Evolutionary conservation across 30 jellyfish, hydroid and myxozoan species (phyloP), one percentile per base, ranked within the genome.

Genomic region (Aurelia sp.): DNA sequence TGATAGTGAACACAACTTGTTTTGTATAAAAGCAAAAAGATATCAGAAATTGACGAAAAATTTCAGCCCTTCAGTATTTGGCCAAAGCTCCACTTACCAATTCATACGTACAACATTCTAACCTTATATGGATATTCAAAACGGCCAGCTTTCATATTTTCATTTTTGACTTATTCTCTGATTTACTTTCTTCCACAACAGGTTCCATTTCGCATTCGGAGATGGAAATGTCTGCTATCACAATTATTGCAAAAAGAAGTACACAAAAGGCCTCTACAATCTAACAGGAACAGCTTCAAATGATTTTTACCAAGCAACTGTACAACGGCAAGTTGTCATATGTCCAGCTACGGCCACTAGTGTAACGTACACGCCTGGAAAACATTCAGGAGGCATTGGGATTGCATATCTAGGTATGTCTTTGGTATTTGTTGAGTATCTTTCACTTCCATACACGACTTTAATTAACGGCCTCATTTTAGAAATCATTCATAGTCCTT

Each of bases 171-270:
- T 3, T 44, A 13, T 5, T 44, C 0, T 44, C 15, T 0, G 55
- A 7, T 2, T 31, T 21, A n/a, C 22, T 27, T 40, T 19, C 77
- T 19, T 71, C 31, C 58, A 44, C 41, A 35, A 53, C 55, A 78
- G 89, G 4, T 78, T 62, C 73, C 63, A 63, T 31, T 80, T 66
- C 30, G 12, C 74, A 47, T 80, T 80, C 60, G 90, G 90, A 3
- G 90, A 80, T 20, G 82, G 75, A n/a, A 22, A 75, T 3, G 31
- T 76, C 0, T 60, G 78, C 40, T 30, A 22, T 15, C 37, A 65
- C 50, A 80, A 80, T 63, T 80, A 80, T 17, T 67, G 83, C 90
- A 80, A 57, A 31, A 72, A 80, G 53, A 51, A 63, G 7, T 80
- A 16, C 40, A 40, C 68, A 18, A 31, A 82, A 15, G 90, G 90